A percentile compares a stretch with the other conserved stretches of the same genome.
Conservation (phyloP, 2,113 vertebrate genomes). For the Nannobrachium achirus region DNA sequence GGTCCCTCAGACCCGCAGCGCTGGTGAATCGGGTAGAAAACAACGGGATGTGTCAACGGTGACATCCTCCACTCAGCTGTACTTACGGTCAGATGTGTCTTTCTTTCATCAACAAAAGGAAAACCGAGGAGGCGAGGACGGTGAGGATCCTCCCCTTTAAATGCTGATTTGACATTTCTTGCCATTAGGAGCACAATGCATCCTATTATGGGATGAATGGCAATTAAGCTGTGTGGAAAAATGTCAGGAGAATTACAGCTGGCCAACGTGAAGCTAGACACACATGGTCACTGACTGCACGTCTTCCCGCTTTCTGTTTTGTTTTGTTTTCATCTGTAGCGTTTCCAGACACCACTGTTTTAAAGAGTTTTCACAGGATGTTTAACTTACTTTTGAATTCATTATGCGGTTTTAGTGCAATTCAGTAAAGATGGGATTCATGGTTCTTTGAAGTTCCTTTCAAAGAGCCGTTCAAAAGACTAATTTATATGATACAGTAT, state of each 20-base stretch:
- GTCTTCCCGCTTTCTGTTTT: background rate
- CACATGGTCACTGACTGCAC: slow-evolving; percentile 23
- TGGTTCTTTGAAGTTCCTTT: no score
- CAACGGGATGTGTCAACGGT: slow-evolving; percentile 49
- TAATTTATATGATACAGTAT: no score
- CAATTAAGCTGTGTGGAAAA: slow-evolving; percentile 74
- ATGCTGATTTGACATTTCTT: slow-evolving; percentile 79
- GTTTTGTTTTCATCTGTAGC: background rate
- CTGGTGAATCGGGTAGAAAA: slow-evolving; percentile 58
- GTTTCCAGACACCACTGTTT: no score
- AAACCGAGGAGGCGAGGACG: slow-evolving; percentile 60
- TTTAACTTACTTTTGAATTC: no score
- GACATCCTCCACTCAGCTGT: slow-evolving; percentile 16
- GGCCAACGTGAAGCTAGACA: slow-evolving; percentile 44
- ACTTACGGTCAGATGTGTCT: slow-evolving; percentile 42
- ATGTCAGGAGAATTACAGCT: slow-evolving; percentile 75
- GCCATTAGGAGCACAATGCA: slow-evolving; percentile 72
- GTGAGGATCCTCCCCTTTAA: slow-evolving; percentile 64
- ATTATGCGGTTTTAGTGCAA: no score
- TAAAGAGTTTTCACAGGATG: no score
- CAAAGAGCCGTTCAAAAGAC: no score
- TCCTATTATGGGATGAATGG: slow-evolving; percentile 73
- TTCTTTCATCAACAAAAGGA: slow-evolving; percentile 72
- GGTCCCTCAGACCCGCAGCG: slow-evolving; percentile 54
- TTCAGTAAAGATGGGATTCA: no score